phyloP scores from a whole-genome alignment of 1,140 invertebrate genomes.

The Drosophila triauraria region DNA sequence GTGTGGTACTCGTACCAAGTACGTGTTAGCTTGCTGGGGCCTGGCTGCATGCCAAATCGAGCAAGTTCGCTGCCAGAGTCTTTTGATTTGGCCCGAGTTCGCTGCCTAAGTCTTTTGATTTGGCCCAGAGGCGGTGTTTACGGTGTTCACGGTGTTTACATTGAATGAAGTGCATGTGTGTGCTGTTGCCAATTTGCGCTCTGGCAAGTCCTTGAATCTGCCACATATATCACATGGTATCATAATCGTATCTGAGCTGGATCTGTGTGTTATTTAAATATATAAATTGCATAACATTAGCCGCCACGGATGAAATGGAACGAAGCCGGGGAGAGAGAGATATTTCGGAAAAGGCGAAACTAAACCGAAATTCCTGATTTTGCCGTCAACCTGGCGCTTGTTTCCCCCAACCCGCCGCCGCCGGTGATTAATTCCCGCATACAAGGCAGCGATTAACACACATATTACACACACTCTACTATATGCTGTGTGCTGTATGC shows the following conservation, averaged over 20 bases:
- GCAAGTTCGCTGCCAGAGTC: conserved; percentile 45
- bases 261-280: conserved; percentile 45
- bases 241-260: no score
- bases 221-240: neutral
- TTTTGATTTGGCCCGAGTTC: conserved; percentile 42
- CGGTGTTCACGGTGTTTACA: conserved; percentile 32
- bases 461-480: conserved; percentile 9
- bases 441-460: conserved; percentile 54
- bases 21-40: conserved; percentile 24
- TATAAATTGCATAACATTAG: conserved; percentile 64
- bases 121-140: conserved; percentile 50
- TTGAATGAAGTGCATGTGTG: conserved; percentile 61
- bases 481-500: conserved; percentile 15
- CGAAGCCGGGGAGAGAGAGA: conserved; percentile 26
- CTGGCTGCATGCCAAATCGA: conserved; percentile 36
- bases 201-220: conserved; percentile 63
- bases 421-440: conserved; percentile 74
- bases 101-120: conserved; percentile 72
- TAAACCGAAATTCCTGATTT: conserved; percentile 76
- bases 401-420: neutral
- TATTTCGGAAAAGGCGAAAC: conserved; percentile 37
- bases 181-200: conserved; percentile 42
- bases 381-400: conserved; percentile 65
- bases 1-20: conserved; percentile 40
- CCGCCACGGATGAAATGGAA: conserved; percentile 56